Conservation (phyloP, 2,113 vertebrate genomes). For the Circaetus gallicus region DNA sequence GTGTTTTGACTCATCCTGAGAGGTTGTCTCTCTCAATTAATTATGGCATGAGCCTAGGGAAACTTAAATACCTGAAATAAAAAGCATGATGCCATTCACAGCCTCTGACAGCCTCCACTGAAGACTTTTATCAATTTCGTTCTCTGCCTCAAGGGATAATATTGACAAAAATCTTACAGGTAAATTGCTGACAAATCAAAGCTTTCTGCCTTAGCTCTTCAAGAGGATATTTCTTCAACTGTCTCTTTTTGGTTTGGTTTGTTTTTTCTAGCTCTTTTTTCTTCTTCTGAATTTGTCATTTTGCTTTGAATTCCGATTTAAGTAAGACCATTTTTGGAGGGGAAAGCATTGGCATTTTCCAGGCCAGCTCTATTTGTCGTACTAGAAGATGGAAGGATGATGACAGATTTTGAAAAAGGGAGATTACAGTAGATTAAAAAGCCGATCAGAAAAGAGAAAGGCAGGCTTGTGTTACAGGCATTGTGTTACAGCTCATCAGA, state of each 20-base stretch:
- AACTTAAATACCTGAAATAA: constrained; percentile 21
- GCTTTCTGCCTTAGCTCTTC: background rate
- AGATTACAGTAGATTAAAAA: background rate
- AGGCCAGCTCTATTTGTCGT: background rate
- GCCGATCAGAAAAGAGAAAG: background rate
- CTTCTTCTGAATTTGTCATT: background rate
- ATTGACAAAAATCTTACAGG: background rate
- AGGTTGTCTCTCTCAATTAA: constrained; percentile 40
- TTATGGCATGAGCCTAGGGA: constrained; percentile 3
- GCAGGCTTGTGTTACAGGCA: background rate
- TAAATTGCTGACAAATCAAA: constrained; percentile 1
- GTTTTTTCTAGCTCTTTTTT: background rate
- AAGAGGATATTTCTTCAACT: background rate
- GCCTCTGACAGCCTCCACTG: background rate
- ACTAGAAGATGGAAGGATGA: background rate
- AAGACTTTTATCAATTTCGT: background rate
- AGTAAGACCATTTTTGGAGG: background rate
- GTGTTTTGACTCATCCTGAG: background rate
- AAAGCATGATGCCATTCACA: background rate
- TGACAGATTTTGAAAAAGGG: background rate
- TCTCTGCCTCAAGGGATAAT: background rate
- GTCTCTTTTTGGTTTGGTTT: background rate
- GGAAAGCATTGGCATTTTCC: background rate
- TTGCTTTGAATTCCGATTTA: background rate
- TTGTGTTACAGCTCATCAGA: background rate